phyloP scores from a whole-genome alignment of 2,888 invertebrate genomes.

The Perizoma affinitatum region DNA sequence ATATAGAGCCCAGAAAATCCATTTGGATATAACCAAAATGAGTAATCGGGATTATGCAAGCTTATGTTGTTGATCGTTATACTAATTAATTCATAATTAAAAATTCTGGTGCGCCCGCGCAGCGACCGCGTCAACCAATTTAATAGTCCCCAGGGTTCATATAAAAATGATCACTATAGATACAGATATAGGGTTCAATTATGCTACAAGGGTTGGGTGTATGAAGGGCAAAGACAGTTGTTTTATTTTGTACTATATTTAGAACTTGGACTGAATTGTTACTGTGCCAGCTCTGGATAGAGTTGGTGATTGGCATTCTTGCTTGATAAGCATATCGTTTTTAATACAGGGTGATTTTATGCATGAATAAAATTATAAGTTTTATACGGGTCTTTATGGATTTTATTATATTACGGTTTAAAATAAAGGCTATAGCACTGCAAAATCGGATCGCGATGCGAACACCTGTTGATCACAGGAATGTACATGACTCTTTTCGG shows the following conservation, averaged over 20 bases:
- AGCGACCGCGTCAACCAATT: slow-evolving; percentile 76
- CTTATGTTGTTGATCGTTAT: slow-evolving; percentile 74
- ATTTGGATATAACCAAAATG: slow-evolving; percentile 50
- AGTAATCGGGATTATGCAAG: slow-evolving; percentile 71
- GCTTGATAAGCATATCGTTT: slow-evolving; percentile 36
- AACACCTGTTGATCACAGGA: no score
- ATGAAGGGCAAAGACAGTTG: slow-evolving; percentile 83
- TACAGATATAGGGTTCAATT: slow-evolving; percentile 58
- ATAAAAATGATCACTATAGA: slow-evolving; percentile 64
- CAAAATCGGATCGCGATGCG: no score
- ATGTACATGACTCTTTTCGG: no score
- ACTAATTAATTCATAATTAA: slow-evolving; percentile 84
- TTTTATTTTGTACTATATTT: slow-evolving; percentile 84
- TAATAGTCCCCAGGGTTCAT: slow-evolving; percentile 56
- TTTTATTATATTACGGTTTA: no score
- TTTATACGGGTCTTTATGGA: no score
- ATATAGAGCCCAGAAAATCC: slow-evolving; percentile 17
- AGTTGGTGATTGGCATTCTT: slow-evolving; percentile 68
- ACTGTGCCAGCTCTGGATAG: slow-evolving; percentile 75
- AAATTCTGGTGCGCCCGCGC: slow-evolving; percentile 82
- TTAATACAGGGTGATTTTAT: slow-evolving; percentile 21
- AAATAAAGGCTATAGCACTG: no score
- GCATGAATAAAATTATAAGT: not conserved
- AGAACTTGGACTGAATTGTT: slow-evolving; percentile 80
- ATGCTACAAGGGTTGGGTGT: slow-evolving; percentile 57